Conservation (phyloP, 2,113 vertebrate genomes). For the Excalfactoria chinensis region DNA sequence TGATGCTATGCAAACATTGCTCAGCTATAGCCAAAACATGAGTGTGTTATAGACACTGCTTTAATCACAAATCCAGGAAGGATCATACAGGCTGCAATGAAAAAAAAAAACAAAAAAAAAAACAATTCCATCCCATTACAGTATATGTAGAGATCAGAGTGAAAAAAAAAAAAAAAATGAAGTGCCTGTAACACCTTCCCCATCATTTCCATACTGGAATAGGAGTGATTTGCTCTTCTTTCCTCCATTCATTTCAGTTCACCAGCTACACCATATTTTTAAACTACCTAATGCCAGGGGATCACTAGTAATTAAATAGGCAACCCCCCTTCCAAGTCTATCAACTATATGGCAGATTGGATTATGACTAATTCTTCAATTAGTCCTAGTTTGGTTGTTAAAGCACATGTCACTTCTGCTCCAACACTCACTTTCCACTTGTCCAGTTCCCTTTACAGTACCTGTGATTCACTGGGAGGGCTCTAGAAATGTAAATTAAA, state of each 20-base stretch:
- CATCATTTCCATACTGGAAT: neutral
- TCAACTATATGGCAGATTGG: neutral
- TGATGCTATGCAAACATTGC: neutral
- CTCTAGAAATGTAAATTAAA: slow-evolving; percentile 45
- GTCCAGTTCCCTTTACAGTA: neutral
- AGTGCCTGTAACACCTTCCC: neutral
- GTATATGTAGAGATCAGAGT: neutral
- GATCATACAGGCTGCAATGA: neutral
- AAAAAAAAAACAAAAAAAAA: neutral
- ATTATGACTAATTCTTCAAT: neutral
- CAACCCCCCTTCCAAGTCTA: neutral
- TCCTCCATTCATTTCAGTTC: neutral
- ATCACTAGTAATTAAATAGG: slow-evolving; percentile 10
- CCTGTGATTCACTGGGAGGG: neutral
- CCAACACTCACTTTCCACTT: neutral
- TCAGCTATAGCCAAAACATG: neutral
- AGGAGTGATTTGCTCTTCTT: neutral
- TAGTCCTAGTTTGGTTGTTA: neutral
- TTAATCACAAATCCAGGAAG: neutral
- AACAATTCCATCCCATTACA: neutral
- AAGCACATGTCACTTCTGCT: neutral
- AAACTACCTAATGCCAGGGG: neutral
- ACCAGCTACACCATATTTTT: slow-evolving; percentile 6
- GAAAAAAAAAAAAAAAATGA: neutral
- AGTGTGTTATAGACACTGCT: neutral